Conservation (phyloP, 1,140 invertebrate species). For the Palaemon carinicauda region DNA sequence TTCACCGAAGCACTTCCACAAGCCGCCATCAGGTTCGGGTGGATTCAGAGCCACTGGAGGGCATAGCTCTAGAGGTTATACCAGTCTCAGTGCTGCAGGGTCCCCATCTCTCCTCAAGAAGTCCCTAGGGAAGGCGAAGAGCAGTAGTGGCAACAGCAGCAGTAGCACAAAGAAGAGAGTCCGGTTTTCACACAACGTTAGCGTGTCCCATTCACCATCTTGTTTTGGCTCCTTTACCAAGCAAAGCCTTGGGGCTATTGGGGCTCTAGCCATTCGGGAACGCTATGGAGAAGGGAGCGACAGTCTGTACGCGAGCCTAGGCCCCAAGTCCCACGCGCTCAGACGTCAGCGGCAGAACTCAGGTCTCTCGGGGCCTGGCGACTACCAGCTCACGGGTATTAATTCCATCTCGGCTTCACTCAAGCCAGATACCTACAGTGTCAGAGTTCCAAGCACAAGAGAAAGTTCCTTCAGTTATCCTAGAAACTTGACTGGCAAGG, state of each 20-base stretch:
- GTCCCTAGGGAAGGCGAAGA: not conserved
- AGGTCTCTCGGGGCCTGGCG: not conserved
- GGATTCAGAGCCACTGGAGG: constrained; percentile 20
- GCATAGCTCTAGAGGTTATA: constrained; percentile 29
- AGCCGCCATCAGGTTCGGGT: not conserved
- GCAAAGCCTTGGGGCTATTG: constrained; percentile 27
- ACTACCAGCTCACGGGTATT: not conserved
- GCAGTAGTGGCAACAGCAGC: not conserved
- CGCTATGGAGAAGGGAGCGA: constrained; percentile 26
- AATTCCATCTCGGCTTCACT: not conserved
- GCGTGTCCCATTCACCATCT: not conserved
- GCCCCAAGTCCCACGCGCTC: constrained; percentile 8
- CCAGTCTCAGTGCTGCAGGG: constrained; percentile 19
- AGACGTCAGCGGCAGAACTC: constrained; percentile 6
- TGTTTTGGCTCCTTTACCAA: not conserved
- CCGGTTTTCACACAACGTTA: constrained; percentile 14
- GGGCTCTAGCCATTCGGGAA: constrained; percentile 23
- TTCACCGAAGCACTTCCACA: not conserved
- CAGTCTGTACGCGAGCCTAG: not conserved
- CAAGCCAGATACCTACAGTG: not conserved
- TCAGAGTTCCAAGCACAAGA: not conserved
- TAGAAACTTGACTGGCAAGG: not conserved
- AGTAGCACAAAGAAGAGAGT: constrained; percentile 11
- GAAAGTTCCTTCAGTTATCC: not conserved
- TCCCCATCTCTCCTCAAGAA: constrained; percentile 10